A percentile compares a stretch with the other conserved stretches of the same genome.
phyloP scores from a whole-genome alignment of 2,888 invertebrate genomes.

The Polymixis lichenea region DNA sequence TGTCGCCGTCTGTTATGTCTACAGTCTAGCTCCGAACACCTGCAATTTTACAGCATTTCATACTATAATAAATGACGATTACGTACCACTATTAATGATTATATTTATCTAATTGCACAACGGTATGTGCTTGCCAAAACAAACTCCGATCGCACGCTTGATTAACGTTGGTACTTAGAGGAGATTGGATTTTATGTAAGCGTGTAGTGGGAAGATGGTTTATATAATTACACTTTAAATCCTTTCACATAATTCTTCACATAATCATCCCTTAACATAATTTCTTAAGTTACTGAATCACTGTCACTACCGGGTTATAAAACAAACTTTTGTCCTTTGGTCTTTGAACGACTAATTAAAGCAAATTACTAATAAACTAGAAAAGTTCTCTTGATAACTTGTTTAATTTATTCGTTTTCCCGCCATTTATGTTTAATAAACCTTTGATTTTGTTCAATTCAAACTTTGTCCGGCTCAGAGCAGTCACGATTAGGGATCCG shows the following conservation, averaged over 20 bases:
- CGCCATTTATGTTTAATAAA: not conserved
- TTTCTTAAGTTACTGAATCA: not conserved
- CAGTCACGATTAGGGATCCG: conserved; percentile 49
- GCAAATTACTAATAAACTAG: not conserved
- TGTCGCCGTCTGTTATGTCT: conserved; percentile 68
- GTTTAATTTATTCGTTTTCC: not conserved
- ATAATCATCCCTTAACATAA: no score
- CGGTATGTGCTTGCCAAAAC: conserved; percentile 47
- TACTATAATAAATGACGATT: conserved; percentile 50
- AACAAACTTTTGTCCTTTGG: not conserved
- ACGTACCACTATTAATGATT: conserved; percentile 44
- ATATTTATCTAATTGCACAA: conserved; percentile 55
- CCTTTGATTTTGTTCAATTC: conserved; percentile 26
- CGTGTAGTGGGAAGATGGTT: conserved; percentile 1
- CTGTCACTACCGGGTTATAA: not conserved
- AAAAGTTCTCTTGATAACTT: not conserved
- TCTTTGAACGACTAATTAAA: not conserved
- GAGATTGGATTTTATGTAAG: conserved; percentile 30
- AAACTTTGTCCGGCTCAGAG: conserved; percentile 27
- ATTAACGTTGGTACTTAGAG: conserved; percentile 41
- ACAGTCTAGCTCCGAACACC: conserved; percentile 62
- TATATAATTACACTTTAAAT: conserved; percentile 7
- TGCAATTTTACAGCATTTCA: conserved; percentile 56
- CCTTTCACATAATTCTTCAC: no score
- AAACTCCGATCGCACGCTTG: conserved; percentile 42